A percentile compares a stretch with the other conserved stretches of the same genome.
phyloP scores from a whole-genome alignment of 1,140 invertebrate species.

The Atta texana region DNA sequence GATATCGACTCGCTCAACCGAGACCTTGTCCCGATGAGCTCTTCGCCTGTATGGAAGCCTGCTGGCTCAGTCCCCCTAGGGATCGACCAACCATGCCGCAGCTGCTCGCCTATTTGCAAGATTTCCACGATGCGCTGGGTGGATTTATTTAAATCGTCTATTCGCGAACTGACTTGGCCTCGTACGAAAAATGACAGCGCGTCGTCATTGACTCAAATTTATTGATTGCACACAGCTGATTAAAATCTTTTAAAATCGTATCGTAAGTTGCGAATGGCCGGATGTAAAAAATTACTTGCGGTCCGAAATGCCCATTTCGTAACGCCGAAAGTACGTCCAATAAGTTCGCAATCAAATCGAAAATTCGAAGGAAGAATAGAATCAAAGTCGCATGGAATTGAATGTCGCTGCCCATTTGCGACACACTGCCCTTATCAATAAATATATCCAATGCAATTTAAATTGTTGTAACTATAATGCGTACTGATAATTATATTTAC shows the following conservation, averaged over 20 bases:
- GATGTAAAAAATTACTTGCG: background rate
- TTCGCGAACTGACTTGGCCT: background rate
- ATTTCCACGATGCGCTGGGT: constrained; percentile 94
- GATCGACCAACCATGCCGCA: constrained; percentile 94
- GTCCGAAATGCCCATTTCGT: background rate
- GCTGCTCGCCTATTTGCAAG: constrained; percentile 94
- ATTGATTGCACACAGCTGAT: background rate
- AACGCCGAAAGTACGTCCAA: constrained; percentile 28
- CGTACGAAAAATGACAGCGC: background rate
- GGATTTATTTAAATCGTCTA: constrained; percentile 89
- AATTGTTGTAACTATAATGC: background rate
- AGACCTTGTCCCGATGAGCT: constrained; percentile 98
- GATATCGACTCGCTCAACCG: constrained; percentile 95
- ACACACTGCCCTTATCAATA: constrained; percentile 42
- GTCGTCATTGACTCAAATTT: constrained; percentile 5
- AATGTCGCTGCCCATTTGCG: constrained; percentile 68
- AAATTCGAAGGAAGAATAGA: constrained; percentile 36
- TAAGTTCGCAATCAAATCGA: constrained; percentile 22
- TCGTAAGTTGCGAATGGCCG: background rate
- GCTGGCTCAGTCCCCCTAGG: constrained; percentile 93
- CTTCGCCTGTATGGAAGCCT: constrained; percentile 96
- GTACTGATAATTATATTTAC: background rate
- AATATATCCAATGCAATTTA: background rate
- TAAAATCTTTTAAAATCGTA: constrained; percentile 29
- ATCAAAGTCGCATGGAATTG: constrained; percentile 69